A percentile compares a stretch with the other conserved stretches of the same genome.
Conservation (phyloP, 2,113 vertebrate genomes). For the Cercopithecus mona region DNA sequence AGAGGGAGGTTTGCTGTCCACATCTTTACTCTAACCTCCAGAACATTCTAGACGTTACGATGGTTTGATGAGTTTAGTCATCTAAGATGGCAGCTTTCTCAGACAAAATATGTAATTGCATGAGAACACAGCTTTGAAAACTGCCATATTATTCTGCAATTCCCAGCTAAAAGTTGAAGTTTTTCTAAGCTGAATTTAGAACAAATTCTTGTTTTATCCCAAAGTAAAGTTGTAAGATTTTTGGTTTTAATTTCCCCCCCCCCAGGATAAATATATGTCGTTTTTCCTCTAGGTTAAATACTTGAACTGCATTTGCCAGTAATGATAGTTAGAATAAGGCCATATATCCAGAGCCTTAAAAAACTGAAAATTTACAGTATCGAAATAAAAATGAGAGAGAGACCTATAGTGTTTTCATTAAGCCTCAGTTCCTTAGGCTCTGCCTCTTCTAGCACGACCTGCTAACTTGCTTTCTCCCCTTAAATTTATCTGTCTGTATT, state of each 20-base stretch:
- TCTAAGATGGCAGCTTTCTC: neutral
- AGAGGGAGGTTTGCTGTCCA: neutral
- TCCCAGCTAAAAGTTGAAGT: neutral
- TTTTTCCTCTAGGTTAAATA: neutral
- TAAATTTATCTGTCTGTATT: neutral
- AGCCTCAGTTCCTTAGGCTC: neutral
- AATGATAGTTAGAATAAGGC: neutral
- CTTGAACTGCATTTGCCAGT: neutral
- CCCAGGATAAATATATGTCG: neutral
- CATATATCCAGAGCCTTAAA: neutral
- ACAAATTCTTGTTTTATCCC: neutral
- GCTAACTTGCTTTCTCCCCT: neutral
- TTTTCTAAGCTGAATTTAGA: neutral
- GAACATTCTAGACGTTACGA: neutral
- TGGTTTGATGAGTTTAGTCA: neutral
- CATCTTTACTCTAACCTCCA: too few relatives aligned
- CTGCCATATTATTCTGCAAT: neutral
- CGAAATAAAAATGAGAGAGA: neutral
- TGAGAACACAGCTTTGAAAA: neutral
- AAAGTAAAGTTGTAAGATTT: neutral
- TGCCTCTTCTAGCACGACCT: neutral
- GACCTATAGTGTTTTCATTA: rapidly evolving
- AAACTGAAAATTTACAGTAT: neutral
- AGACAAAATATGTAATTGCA: neutral
- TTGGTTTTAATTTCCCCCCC: neutral